Percentiles rank a stretch among this genome's conserved stretches.
These are phyloP conservation scores for Amphipoea lucens DNA, from an alignment of 2,888 invertebrate genomes.

Conservation along the genomic window DNA sequence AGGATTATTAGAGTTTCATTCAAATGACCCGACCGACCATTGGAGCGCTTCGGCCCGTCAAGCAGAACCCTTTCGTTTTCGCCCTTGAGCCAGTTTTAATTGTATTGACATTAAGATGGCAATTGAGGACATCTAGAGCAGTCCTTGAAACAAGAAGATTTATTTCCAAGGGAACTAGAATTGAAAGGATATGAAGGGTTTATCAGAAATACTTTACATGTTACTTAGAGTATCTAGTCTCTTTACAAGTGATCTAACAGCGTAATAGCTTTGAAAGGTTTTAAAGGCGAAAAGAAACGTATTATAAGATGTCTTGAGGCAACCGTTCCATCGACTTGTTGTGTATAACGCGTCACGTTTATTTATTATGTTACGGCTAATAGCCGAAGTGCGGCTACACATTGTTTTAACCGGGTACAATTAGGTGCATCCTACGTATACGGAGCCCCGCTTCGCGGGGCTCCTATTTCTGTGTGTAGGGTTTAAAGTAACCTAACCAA, in stretches of 20 bases:
- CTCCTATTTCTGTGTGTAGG: no score
- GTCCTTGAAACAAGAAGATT: constrained; percentile 38
- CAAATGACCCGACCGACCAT: constrained; percentile 28
- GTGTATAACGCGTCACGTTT: no score
- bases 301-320: background rate
- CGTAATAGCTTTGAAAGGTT: background rate
- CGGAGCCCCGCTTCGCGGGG: no score
- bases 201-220: background rate
- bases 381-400: no score
- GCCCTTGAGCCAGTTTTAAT: constrained; percentile 73
- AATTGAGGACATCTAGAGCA: constrained; percentile 24
- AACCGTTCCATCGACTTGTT: background rate
- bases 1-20: constrained; percentile 35
- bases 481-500: no score
- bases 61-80: constrained; percentile 74
- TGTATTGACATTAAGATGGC: constrained; percentile 54
- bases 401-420: no score
- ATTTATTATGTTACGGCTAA: no score
- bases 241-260: background rate
- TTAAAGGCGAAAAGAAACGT: background rate
- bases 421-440: no score
- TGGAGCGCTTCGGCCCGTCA: constrained; percentile 62
- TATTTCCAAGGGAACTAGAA: constrained; percentile 34
- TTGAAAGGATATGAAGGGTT: constrained; percentile 8
- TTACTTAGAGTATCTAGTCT: background rate